phyloP scores from a whole-genome alignment of 2,888 invertebrate genomes.

The Polyommatus iphigenia region DNA sequence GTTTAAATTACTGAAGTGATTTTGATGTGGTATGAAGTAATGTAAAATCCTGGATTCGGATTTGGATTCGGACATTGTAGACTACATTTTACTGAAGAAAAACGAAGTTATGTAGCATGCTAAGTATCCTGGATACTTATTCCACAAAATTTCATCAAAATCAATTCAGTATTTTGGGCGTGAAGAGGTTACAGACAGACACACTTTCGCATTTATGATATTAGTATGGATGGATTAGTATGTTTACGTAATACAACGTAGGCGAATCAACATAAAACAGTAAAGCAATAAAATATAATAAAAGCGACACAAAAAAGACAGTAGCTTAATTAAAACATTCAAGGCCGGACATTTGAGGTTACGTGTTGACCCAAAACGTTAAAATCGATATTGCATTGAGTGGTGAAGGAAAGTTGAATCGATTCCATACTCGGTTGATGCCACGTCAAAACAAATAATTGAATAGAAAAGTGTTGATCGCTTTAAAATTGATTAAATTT shows the following conservation, averaged over 20 bases:
- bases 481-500: neutral
- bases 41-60: no score
- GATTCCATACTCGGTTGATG: slow-evolving; percentile 10
- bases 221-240: no score
- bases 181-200: no score
- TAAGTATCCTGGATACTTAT: no score
- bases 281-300: neutral
- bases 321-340: slow-evolving; percentile 23
- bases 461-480: neutral
- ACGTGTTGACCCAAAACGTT: slow-evolving; percentile 9
- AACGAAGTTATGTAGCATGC: no score
- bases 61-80: no score
- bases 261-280: neutral
- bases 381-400: slow-evolving; percentile 25
- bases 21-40: no score
- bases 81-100: no score
- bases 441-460: slow-evolving; percentile 14
- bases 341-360: slow-evolving; percentile 1
- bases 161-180: no score
- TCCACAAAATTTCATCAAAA: no score
- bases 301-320: neutral
- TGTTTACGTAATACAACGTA: neutral
- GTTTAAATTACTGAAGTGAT: no score
- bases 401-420: slow-evolving; percentile 3
- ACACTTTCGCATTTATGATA: no score